A percentile compares a stretch with the other conserved stretches of the same genome.
Evolutionary conservation across 2,113 vertebrate species (phyloP).

Genomic region (Sinocyclocheilus anophthalmus): DNA sequence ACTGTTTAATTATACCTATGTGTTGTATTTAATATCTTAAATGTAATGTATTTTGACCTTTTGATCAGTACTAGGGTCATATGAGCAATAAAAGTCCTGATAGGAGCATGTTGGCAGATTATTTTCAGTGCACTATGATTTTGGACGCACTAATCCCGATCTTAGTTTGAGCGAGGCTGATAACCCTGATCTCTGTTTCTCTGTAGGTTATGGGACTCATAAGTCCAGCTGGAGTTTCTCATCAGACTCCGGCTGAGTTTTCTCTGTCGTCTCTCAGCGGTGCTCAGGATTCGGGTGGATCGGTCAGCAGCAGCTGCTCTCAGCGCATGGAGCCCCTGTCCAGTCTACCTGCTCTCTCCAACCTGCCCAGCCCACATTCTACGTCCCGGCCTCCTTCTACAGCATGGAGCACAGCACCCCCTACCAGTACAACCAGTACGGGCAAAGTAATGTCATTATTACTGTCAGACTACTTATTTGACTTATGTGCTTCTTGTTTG

Average conservation of each 20-base stretch:
- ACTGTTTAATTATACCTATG: no score
- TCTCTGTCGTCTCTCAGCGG: conserved; percentile 92
- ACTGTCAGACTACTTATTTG: neutral
- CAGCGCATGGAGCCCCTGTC: conserved; percentile 90
- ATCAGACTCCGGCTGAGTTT: conserved; percentile 94
- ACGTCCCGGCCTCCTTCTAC: conserved; percentile 89
- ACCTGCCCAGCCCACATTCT: conserved; percentile 93
- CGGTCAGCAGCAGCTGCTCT: conserved; percentile 90
- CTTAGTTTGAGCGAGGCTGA: neutral
- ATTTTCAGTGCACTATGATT: no score
- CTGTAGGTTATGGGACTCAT: conserved; percentile 94
- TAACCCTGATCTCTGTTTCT: neutral
- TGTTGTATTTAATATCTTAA: no score
- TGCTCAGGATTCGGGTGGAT: conserved; percentile 87
- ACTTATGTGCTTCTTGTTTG: neutral
- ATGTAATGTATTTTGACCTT: no score
- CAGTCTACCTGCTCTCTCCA: conserved; percentile 76
- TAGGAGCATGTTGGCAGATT: no score
- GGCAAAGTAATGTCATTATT: conserved; percentile 93
- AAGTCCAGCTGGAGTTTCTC: conserved; percentile 91
- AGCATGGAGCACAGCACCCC: conserved; percentile 88
- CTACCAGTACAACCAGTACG: conserved; percentile 96
- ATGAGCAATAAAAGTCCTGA: no score
- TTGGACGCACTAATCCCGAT: no score
- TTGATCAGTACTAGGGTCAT: no score